Conservation (phyloP, 2,888 invertebrate species). For the Formica aserva region DNA sequence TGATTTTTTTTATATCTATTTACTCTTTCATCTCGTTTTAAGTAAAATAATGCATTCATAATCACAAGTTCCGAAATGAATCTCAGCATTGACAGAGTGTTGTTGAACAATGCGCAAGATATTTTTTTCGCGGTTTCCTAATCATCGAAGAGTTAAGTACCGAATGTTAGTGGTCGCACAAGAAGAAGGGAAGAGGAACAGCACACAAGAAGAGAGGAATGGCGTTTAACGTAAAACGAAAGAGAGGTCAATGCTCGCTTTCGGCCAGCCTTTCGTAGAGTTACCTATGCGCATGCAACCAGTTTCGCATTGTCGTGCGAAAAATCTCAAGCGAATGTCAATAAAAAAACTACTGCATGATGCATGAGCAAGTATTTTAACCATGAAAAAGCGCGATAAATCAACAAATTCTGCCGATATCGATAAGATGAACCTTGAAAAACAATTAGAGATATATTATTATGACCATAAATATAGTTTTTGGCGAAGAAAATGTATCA, state of each 20-base stretch:
- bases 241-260: conserved; percentile 36
- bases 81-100: neutral
- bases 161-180: conserved; percentile 9
- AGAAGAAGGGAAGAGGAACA: conserved; percentile 19
- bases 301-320: neutral
- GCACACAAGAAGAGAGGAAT: conserved; percentile 1
- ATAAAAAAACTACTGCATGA: neutral
- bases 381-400: neutral
- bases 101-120: conserved; percentile 11
- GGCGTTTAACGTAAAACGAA: conserved; percentile 20
- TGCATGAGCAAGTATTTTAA: neutral
- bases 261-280: conserved; percentile 3
- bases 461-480: conserved; percentile 9
- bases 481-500: conserved; percentile 1
- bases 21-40: neutral
- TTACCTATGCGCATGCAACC: neutral
- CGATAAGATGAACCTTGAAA: neutral
- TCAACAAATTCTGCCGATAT: neutral
- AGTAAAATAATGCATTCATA: neutral
- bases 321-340: neutral
- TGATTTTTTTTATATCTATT: neutral
- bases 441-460: conserved; percentile 3
- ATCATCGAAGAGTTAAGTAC: neutral
- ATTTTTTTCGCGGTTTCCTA: conserved; percentile 27
- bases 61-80: neutral